A percentile compares a stretch with the other conserved stretches of the same genome.
phyloP scores from a whole-genome alignment of 2,113 vertebrate genomes.

The Macquaria ambigua region DNA sequence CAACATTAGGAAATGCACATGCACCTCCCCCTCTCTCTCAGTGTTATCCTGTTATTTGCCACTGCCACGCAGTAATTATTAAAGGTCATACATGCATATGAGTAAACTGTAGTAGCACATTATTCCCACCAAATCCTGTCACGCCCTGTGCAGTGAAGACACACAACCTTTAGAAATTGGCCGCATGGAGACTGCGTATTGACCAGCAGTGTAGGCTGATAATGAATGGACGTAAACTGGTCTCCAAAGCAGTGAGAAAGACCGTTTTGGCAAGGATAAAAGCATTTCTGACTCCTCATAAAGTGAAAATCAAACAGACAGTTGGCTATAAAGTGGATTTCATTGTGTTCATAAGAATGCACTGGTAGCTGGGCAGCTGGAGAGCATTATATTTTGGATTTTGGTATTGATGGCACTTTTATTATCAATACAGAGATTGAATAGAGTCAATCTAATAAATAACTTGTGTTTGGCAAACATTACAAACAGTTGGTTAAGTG shows the following conservation, averaged over 20 bases:
- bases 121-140: constrained; percentile 36
- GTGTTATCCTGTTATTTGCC: not conserved
- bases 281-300: constrained; percentile 11
- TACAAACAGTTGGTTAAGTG: constrained; percentile 64
- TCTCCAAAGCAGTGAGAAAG: constrained; percentile 3
- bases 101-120: constrained; percentile 9
- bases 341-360: constrained; percentile 11
- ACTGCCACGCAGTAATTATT: constrained; percentile 4
- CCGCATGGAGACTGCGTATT: not conserved
- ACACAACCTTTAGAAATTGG: not conserved
- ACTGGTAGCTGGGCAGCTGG: constrained; percentile 18
- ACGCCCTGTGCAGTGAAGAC: constrained; percentile 1
- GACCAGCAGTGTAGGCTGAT: not conserved
- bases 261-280: not conserved
- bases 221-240: not conserved
- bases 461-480: constrained; percentile 63
- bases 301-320: constrained; percentile 16
- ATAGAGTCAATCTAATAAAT: constrained; percentile 75
- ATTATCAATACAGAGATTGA: constrained; percentile 65
- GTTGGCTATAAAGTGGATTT: constrained; percentile 12
- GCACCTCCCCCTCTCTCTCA: not conserved
- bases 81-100: not conserved
- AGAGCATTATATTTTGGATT: constrained; percentile 26
- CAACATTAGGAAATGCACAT: constrained; percentile 3
- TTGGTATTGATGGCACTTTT: constrained; percentile 52